phyloP scores from a whole-genome alignment of 2,113 vertebrate species.

The Quiscalus mexicanus region DNA sequence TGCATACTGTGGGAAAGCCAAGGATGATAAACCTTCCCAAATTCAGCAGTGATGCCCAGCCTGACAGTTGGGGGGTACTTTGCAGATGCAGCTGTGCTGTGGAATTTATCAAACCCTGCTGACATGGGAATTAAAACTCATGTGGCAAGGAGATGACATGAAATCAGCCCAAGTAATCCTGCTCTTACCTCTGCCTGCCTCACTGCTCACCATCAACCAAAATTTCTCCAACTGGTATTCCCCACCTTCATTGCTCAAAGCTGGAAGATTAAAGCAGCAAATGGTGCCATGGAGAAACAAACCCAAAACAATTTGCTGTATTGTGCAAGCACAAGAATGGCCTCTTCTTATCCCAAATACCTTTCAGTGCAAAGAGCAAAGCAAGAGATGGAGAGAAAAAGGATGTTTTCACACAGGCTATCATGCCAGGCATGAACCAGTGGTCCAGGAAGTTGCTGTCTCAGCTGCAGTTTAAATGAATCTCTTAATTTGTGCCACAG shows the following conservation, averaged over 20 bases:
- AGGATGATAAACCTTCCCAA: background rate
- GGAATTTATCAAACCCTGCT: background rate
- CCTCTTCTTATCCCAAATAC: background rate
- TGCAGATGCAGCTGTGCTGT: background rate
- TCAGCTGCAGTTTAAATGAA: background rate
- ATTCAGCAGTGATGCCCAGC: background rate
- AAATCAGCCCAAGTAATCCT: background rate
- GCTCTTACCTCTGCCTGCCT: background rate
- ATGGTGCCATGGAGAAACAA: fast-evolving
- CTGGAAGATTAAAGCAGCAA: background rate
- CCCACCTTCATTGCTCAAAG: background rate
- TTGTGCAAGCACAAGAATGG: background rate
- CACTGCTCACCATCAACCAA: background rate
- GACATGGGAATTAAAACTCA: background rate
- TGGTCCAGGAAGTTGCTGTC: background rate
- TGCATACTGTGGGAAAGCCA: background rate
- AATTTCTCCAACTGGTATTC: background rate
- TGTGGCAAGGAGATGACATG: background rate
- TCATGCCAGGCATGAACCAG: background rate
- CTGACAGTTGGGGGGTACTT: fast-evolving
- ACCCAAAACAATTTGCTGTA: background rate
- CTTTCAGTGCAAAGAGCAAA: background rate
- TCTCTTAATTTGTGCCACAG: background rate
- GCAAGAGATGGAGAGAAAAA: background rate
- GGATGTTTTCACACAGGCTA: background rate